Evolutionary conservation across 2,113 vertebrate genomes (phyloP).

Genomic region (Brienomyrus longianalis): DNA sequence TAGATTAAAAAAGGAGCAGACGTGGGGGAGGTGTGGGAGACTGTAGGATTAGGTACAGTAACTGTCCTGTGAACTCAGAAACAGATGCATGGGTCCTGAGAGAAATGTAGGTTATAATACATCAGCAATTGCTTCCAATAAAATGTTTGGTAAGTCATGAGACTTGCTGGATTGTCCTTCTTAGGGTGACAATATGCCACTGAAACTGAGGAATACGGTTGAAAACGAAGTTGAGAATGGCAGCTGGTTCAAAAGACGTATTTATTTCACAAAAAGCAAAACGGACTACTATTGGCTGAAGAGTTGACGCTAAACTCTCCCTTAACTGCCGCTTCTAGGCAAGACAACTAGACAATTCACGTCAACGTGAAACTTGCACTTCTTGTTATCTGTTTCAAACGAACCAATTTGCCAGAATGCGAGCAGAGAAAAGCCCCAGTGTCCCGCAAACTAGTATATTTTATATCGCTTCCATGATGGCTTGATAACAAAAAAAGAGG

Average conservation of each 20-base stretch:
- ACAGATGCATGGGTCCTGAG: neutral
- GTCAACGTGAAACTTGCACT: constrained; percentile 54
- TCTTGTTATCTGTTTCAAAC: constrained; percentile 55
- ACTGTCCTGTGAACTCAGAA: neutral
- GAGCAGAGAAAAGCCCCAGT: constrained; percentile 38
- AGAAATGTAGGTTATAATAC: neutral
- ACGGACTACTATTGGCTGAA: constrained; percentile 12
- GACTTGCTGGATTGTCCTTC: neutral
- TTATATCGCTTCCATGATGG: constrained; percentile 52
- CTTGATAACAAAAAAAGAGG: constrained; percentile 32
- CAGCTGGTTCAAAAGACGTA: neutral
- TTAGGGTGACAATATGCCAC: neutral
- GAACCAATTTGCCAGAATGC: constrained; percentile 20
- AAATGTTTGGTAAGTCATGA: neutral
- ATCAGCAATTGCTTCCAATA: neutral
- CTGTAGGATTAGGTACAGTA: neutral
- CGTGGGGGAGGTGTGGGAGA: neutral
- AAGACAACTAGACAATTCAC: constrained; percentile 56
- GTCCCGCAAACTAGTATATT: constrained; percentile 35
- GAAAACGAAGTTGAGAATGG: neutral
- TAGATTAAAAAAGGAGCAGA: neutral
- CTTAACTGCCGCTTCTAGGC: constrained; percentile 40
- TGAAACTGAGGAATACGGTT: neutral
- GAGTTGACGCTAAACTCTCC: constrained; percentile 27
- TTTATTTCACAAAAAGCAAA: neutral